Conservation (phyloP, 2,113 vertebrate species). For the Brevimyrus niger region DNA sequence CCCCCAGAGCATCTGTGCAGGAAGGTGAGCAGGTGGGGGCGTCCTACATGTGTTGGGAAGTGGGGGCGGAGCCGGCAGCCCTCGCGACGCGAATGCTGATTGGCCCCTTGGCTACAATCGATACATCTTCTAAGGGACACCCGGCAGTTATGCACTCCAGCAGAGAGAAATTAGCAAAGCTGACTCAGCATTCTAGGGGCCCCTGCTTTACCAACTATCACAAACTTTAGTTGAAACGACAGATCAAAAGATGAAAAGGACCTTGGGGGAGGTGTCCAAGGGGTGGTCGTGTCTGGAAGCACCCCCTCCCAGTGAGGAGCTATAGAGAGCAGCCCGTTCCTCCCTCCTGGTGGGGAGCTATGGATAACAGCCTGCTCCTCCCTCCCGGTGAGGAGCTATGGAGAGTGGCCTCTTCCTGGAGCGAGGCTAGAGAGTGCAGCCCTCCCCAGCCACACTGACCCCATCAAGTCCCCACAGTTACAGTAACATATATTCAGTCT, state of each 20-base stretch:
- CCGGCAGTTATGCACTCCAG: neutral
- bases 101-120: neutral
- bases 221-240: neutral
- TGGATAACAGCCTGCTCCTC: neutral
- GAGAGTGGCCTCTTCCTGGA: neutral
- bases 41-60: neutral
- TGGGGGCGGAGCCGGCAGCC: neutral
- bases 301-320: neutral
- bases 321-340: neutral
- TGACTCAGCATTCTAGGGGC: neutral
- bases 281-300: neutral
- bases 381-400: too few species aligned
- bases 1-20: neutral
- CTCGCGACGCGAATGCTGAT: neutral
- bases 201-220: neutral
- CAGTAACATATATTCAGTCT: neutral
- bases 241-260: neutral
- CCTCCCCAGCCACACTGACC: neutral
- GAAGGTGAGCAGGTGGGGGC: neutral
- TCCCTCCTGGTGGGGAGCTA: neutral
- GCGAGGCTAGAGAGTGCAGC: neutral
- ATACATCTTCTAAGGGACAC: neutral
- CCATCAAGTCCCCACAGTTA: neutral
- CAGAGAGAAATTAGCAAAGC: neutral
- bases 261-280: neutral